Evolutionary conservation across 2,113 vertebrate genomes (phyloP).

Genomic region (Rutilus rutilus): DNA sequence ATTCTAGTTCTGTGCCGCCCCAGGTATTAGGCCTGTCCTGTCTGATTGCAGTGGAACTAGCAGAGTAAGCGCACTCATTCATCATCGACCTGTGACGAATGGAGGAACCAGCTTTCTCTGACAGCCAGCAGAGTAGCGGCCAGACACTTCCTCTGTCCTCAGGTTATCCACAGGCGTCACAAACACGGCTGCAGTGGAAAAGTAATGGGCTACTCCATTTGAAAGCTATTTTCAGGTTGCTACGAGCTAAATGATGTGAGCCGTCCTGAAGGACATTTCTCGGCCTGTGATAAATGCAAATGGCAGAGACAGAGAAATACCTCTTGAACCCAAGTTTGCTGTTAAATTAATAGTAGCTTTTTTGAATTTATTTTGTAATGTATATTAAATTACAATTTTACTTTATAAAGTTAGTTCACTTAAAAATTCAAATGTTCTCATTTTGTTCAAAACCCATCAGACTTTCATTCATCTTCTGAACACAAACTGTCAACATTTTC

Average conservation of each 20-base stretch:
- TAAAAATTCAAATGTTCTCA: neutral
- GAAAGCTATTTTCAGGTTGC: slow-evolving; percentile 23
- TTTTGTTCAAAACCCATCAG: neutral
- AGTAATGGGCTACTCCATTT: slow-evolving; percentile 30
- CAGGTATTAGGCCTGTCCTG: slow-evolving; percentile 17
- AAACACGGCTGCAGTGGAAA: slow-evolving; percentile 12
- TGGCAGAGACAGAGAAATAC: neutral
- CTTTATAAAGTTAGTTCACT: neutral
- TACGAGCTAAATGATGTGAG: slow-evolving; percentile 12
- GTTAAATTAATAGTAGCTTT: neutral
- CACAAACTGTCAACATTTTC: neutral
- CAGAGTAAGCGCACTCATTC: slow-evolving; percentile 35
- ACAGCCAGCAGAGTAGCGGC: slow-evolving; percentile 33
- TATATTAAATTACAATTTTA: neutral
- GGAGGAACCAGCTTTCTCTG: slow-evolving; percentile 19
- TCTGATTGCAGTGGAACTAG: slow-evolving; percentile 22
- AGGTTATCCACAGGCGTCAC: slow-evolving; percentile 23
- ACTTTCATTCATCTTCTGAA: neutral
- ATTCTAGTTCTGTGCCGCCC: neutral
- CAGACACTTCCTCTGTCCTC: slow-evolving; percentile 9
- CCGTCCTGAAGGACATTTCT: neutral
- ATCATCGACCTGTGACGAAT: slow-evolving; percentile 49
- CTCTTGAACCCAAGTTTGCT: neutral
- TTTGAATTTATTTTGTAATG: neutral
- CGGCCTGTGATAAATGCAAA: neutral